Conservation (phyloP, 2,888 invertebrate species). For the Xylota sylvarum region DNA sequence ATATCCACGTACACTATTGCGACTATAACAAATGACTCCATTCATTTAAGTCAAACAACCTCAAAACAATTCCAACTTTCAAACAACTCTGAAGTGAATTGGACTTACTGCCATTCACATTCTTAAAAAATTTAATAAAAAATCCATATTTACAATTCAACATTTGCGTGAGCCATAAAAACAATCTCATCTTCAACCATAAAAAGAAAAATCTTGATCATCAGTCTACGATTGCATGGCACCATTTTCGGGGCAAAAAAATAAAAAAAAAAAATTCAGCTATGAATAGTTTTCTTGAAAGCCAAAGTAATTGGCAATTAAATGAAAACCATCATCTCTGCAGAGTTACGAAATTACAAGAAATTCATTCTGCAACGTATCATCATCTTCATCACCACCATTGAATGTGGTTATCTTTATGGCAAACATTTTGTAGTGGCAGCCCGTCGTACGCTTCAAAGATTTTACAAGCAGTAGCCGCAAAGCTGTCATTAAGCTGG, state of each 20-base stretch:
- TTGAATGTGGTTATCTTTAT: conserved; percentile 11
- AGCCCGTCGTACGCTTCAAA: conserved; percentile 18
- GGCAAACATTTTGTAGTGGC: conserved; percentile 23
- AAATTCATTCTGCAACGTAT: conserved; percentile 22
- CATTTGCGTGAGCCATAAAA: conserved; percentile 12
- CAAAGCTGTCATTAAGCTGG: conserved; percentile 25
- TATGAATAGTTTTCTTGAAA: conserved; percentile 26
- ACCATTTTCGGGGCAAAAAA: conserved; percentile 16
- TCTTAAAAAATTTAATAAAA: neutral
- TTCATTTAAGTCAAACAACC: neutral
- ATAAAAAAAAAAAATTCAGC: conserved; percentile 2
- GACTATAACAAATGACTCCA: no score
- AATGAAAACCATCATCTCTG: conserved; percentile 42
- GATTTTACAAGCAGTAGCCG: neutral
- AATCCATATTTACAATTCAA: neutral
- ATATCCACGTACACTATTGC: no score
- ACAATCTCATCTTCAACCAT: neutral
- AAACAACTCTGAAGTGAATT: neutral
- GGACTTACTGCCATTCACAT: neutral
- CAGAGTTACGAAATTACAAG: conserved; percentile 39
- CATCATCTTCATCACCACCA: conserved; percentile 25
- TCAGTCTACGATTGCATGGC: conserved; percentile 32
- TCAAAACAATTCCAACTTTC: neutral
- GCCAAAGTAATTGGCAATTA: conserved; percentile 64
- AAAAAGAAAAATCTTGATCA: neutral